Conservation (phyloP, 2,888 invertebrate genomes). For the Scaptomyza parva region DNA sequence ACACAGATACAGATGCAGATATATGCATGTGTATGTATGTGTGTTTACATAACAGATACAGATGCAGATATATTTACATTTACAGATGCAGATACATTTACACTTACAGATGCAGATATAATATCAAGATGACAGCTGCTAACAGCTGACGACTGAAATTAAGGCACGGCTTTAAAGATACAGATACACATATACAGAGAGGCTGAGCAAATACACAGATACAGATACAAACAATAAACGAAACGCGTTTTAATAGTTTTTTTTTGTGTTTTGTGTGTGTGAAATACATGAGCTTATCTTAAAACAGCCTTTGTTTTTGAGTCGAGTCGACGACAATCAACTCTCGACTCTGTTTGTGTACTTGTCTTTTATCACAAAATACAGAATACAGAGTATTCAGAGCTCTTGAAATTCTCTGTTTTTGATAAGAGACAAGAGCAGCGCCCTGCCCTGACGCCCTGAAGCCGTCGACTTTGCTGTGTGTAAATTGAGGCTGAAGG, state of each 20-base stretch:
- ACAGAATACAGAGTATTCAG: neutral
- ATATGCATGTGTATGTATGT: too few relatives aligned
- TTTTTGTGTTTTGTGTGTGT: too few relatives aligned
- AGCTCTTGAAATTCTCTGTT: slow-evolving; percentile 11
- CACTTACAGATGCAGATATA: slow-evolving; percentile 9
- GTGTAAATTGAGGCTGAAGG: slow-evolving; percentile 74
- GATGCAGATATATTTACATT: slow-evolving; percentile 9
- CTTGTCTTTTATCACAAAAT: slow-evolving; percentile 54
- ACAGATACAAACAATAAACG: slow-evolving; percentile 9
- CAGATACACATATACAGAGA: slow-evolving; percentile 10
- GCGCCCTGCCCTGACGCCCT: slow-evolving; percentile 18
- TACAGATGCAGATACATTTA: neutral
- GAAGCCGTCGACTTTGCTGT: slow-evolving; percentile 14
- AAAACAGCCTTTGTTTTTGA: slow-evolving; percentile 40
- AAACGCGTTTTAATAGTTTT: slow-evolving; percentile 1
- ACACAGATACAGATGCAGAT: slow-evolving; percentile 4
- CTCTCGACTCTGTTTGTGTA: neutral
- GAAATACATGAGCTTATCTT: slow-evolving; percentile 31
- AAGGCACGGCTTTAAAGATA: slow-evolving; percentile 19
- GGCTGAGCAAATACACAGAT: neutral
- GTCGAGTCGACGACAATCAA: neutral
- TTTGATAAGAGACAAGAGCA: slow-evolving; percentile 47
- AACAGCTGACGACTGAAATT: slow-evolving; percentile 28
- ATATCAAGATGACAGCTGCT: slow-evolving; percentile 28
- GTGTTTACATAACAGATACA: too few relatives aligned